Evolutionary conservation across 92 coral and sea anemone species (phyloP).

Genomic region (Actinostola sp.): DNA sequence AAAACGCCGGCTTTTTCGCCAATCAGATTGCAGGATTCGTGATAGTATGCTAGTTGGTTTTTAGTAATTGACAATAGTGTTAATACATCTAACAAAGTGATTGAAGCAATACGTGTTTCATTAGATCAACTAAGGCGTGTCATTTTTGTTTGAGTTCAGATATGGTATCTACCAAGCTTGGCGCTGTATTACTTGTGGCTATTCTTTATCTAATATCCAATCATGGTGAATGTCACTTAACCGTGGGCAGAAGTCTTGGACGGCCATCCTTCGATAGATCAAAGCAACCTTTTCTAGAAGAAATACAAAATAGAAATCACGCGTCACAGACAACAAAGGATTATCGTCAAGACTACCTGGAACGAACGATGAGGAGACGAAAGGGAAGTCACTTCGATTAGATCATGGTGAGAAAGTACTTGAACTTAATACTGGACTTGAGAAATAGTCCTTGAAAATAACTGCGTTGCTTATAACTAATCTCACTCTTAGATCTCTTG

Average conservation of each 20-base stretch:
- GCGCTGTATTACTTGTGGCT: neutral
- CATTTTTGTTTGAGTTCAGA: neutral
- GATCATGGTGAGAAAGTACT: neutral
- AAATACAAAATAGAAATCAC: no score
- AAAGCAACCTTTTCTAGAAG: no score
- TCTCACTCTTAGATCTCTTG: no score
- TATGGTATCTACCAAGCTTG: neutral
- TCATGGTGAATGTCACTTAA: conserved; percentile 8
- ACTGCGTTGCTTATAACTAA: no score
- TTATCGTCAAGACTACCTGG: neutral
- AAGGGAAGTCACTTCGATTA: neutral
- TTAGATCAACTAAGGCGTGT: no score
- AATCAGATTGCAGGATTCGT: no score
- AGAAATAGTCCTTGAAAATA: neutral
- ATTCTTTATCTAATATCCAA: neutral
- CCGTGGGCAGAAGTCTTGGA: neutral
- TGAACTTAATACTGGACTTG: neutral
- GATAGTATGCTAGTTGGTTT: no score
- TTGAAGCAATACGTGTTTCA: no score
- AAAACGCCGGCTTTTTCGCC: no score
- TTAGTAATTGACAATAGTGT: no score
- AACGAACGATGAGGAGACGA: neutral
- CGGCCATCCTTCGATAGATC: neutral
- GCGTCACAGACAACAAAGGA: no score
- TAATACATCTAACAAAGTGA: no score